Conservation (phyloP, 1,140 invertebrate genomes). For the Drosophila trapezifrons region DNA sequence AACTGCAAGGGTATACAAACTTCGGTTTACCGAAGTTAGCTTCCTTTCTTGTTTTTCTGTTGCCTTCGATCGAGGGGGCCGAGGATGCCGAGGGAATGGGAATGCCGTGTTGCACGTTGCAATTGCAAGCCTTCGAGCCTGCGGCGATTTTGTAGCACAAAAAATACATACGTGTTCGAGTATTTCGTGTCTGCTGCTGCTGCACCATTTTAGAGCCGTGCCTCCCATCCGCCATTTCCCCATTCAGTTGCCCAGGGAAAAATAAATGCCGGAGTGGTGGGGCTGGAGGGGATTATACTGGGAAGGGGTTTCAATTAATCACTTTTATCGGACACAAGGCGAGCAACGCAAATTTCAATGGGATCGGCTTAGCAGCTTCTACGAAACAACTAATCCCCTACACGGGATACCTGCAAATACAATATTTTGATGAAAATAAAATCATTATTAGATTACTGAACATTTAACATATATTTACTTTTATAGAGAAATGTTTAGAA, state of each 20-base stretch:
- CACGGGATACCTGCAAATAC: not conserved
- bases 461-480: too few species aligned
- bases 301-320: conserved; percentile 63
- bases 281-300: not conserved
- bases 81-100: conserved; percentile 19
- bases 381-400: not conserved
- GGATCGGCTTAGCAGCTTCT: not conserved
- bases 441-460: too few species aligned
- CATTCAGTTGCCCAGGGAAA: conserved; percentile 39
- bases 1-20: too few species aligned
- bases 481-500: too few species aligned
- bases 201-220: conserved; percentile 49
- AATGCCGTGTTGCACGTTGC: conserved; percentile 62
- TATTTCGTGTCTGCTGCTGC: conserved; percentile 28
- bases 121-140: conserved; percentile 54
- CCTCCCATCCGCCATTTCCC: conserved; percentile 57
- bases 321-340: conserved; percentile 62
- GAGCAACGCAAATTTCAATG: conserved; percentile 30
- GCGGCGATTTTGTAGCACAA: conserved; percentile 46
- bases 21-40: too few species aligned
- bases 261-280: not conserved
- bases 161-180: conserved; percentile 29
- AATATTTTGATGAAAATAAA: not conserved
- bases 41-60: too few species aligned
- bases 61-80: conserved; percentile 58